phyloP scores from a whole-genome alignment of 2,797 vertebrate genomes.

The Alauda arvensis region DNA sequence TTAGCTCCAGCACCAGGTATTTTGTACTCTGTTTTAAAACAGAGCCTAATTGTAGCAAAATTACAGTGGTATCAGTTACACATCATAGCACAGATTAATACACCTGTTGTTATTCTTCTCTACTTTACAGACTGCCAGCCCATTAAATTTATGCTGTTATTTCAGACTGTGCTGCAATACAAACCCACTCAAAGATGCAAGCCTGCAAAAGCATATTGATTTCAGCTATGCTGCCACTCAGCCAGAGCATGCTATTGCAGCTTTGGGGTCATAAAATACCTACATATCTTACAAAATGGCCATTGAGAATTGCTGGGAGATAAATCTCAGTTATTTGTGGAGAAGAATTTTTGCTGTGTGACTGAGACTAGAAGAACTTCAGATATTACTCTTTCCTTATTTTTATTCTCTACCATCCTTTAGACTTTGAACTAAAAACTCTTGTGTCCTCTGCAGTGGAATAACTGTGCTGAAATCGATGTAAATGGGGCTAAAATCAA shows the following conservation, averaged over 20 bases:
- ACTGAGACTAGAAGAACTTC: background rate
- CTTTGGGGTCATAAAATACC: slow-evolving; percentile 16
- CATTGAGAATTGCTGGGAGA: background rate
- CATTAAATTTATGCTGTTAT: slow-evolving; percentile 1
- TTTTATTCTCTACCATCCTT: background rate
- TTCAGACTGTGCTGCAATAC: background rate
- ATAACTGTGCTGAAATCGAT: background rate
- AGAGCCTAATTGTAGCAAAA: slow-evolving; percentile 12
- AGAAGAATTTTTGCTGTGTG: background rate
- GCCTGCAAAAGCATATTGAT: background rate
- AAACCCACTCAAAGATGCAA: background rate
- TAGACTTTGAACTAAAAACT: background rate
- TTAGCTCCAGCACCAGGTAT: background rate
- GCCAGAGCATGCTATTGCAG: background rate
- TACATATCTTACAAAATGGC: background rate
- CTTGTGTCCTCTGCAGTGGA: background rate
- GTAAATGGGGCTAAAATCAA: background rate
- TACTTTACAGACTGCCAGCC: slow-evolving; percentile 36
- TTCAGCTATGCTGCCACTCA: background rate
- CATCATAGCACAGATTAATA: slow-evolving; percentile 21
- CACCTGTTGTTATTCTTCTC: background rate
- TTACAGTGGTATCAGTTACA: slow-evolving; percentile 1
- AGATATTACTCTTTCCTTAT: background rate
- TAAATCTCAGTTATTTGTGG: slow-evolving; percentile 12
- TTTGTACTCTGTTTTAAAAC: slow-evolving; percentile 25